A percentile compares a stretch with the other conserved stretches of the same genome.
Conservation (phyloP, 2,888 invertebrate species). For the Uropetala carovei region DNA sequence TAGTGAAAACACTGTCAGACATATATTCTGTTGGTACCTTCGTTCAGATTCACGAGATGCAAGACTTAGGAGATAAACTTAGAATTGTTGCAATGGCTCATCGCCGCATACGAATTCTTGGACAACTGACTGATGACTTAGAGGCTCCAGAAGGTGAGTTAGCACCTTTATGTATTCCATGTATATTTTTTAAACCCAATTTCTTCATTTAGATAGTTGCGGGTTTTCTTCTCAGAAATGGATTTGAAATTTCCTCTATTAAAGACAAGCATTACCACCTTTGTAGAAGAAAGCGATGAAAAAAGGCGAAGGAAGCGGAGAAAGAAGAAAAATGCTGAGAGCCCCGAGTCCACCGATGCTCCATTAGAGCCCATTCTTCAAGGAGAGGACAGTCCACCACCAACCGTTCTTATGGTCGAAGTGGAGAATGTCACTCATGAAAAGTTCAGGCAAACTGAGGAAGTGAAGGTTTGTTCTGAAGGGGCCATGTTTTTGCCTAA, state of each 20-base stretch:
- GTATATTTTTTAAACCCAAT: not conserved
- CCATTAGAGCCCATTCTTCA: slow-evolving; percentile 78
- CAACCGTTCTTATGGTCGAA: slow-evolving; percentile 91
- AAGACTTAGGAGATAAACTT: slow-evolving; percentile 93
- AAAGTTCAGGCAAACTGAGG: slow-evolving; percentile 93
- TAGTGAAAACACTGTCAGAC: slow-evolving; percentile 89
- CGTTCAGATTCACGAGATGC: slow-evolving; percentile 98
- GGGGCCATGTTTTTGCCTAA: not conserved
- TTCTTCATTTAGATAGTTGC: not conserved
- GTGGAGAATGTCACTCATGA: slow-evolving; percentile 94
- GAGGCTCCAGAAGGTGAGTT: slow-evolving; percentile 79
- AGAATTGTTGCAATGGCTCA: slow-evolving; percentile 97
- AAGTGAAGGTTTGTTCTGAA: slow-evolving; percentile 84
- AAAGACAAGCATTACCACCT: slow-evolving; percentile 89
- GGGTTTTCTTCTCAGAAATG: slow-evolving; percentile 78
- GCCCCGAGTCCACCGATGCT: slow-evolving; percentile 75
- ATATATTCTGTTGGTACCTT: slow-evolving; percentile 95
- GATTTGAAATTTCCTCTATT: slow-evolving; percentile 89
- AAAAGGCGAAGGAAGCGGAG: slow-evolving; percentile 67
- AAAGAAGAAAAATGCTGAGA: slow-evolving; percentile 66
- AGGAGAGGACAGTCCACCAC: slow-evolving; percentile 70
- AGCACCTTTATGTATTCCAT: not conserved
- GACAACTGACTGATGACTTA: slow-evolving; percentile 86
- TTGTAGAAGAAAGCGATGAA: slow-evolving; percentile 81
- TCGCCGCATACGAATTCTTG: slow-evolving; percentile 88